Evolutionary conservation across 2,888 invertebrate genomes (phyloP).

Genomic region (Mycalesis mineus): DNA sequence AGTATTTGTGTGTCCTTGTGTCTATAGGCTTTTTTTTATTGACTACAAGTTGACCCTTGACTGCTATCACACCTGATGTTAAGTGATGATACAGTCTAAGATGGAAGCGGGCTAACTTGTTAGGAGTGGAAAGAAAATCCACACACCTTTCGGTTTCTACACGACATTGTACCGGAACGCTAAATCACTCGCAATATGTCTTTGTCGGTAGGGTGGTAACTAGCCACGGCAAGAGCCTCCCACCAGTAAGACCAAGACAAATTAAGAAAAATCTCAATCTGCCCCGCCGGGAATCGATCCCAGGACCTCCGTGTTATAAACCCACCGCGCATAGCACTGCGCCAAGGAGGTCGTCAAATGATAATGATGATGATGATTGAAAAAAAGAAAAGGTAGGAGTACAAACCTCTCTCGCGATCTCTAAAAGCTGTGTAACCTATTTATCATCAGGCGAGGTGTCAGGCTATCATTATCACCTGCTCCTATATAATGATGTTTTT

Average conservation of each 20-base stretch:
- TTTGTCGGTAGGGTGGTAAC: not conserved
- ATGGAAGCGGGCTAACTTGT: too few species aligned
- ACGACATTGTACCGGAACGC: not conserved
- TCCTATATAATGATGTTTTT: slow-evolving; percentile 56
- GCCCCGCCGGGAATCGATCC: too few species aligned
- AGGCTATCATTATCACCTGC: slow-evolving; percentile 54
- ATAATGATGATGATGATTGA: too few species aligned
- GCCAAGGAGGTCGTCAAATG: too few species aligned
- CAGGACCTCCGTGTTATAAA: too few species aligned
- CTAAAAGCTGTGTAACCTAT: slow-evolving; percentile 20
- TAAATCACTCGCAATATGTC: not conserved
- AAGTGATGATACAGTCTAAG: too few species aligned
- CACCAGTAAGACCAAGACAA: not conserved
- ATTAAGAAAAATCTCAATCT: too few species aligned
- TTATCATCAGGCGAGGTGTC: slow-evolving; percentile 16
- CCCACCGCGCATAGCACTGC: too few species aligned
- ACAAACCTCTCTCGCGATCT: slow-evolving; percentile 6
- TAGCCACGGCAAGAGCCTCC: not conserved
- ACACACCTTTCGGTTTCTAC: not conserved
- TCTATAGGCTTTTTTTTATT: too few species aligned
- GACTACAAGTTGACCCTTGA: too few species aligned
- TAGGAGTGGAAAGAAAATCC: not conserved
- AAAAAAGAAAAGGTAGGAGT: not conserved
- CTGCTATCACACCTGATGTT: too few species aligned
- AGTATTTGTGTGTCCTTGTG: too few species aligned